Evolutionary conservation across 2,113 vertebrate species (phyloP).

Genomic region (Haemorhous mexicanus): DNA sequence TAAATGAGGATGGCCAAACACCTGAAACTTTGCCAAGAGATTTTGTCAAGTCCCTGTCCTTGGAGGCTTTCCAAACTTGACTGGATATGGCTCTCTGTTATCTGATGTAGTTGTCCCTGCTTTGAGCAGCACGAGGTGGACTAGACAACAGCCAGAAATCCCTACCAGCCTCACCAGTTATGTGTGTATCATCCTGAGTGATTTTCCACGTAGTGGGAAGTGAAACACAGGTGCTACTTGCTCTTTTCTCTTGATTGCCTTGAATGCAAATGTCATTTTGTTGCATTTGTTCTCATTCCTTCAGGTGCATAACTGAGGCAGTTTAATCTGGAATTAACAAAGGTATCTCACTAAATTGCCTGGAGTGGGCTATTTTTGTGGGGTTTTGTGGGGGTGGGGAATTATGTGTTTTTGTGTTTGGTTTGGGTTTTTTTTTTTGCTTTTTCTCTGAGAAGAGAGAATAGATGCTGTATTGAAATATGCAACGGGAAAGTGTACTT

Average conservation of each 20-base stretch:
- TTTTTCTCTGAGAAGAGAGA: neutral
- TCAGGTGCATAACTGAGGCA: neutral
- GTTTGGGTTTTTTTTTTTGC: neutral
- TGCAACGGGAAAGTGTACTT: neutral
- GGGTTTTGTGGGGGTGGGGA: neutral
- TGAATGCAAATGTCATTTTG: neutral
- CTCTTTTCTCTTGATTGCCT: neutral
- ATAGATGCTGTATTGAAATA: neutral
- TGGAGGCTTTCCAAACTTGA: neutral
- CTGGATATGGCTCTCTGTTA: neutral
- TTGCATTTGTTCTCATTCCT: neutral
- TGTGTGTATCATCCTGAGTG: neutral
- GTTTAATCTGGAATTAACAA: neutral
- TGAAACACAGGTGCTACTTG: neutral
- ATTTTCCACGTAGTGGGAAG: neutral
- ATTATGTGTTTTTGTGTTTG: neutral
- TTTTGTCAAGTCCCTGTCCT: neutral
- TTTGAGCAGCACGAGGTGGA: neutral
- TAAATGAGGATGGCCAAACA: neutral
- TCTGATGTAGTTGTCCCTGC: neutral
- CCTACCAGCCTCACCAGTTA: neutral
- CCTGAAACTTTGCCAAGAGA: neutral
- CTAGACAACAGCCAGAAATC: neutral
- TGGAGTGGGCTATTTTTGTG: neutral
- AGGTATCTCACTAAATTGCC: neutral